Evolutionary conservation across 37 sponge, comb jelly and placozoan genomes (phyloP).

Genomic region (Spongilla lacustris): DNA sequence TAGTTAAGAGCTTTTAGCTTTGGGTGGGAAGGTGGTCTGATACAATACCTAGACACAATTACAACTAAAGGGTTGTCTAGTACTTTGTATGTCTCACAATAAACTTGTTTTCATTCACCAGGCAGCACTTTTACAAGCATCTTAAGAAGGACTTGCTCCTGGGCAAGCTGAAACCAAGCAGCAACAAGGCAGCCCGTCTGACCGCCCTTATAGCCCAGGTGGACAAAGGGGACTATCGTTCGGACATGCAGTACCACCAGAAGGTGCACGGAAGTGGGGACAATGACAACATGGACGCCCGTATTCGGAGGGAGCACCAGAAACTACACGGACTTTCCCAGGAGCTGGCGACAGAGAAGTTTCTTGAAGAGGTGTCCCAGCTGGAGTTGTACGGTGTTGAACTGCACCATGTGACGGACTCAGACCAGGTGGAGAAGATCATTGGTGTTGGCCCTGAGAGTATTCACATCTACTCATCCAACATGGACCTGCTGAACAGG

Average conservation of each 20-base stretch:
- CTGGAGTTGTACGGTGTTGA: slow-evolving; percentile 72
- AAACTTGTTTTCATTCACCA: not conserved
- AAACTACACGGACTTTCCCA: slow-evolving; percentile 51
- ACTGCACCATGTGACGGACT: slow-evolving; percentile 31
- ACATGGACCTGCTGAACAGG: slow-evolving; percentile 47
- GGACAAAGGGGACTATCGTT: slow-evolving; percentile 66
- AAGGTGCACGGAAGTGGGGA: slow-evolving; percentile 10
- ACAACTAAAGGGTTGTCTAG: not conserved
- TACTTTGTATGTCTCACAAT: not conserved
- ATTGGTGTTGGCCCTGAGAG: slow-evolving; percentile 67
- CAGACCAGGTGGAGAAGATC: slow-evolving; percentile 4
- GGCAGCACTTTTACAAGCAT: slow-evolving; percentile 68
- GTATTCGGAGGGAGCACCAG: slow-evolving; percentile 62
- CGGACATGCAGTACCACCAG: slow-evolving; percentile 41
- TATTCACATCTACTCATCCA: slow-evolving; percentile 39
- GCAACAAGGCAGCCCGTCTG: slow-evolving; percentile 36
- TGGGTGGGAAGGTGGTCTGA: no score
- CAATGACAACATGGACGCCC: slow-evolving; percentile 32
- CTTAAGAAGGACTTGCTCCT: slow-evolving; percentile 46
- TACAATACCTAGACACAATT: not conserved
- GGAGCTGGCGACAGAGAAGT: slow-evolving; percentile 68
- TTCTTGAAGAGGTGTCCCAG: slow-evolving; percentile 47
- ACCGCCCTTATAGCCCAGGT: slow-evolving; percentile 68
- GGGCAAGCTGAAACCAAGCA: slow-evolving; percentile 29
- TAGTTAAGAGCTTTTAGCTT: no score